A percentile compares a stretch with the other conserved stretches of the same genome.
Conservation (phyloP, 2,888 invertebrate genomes). For the Platerodrilus igneus region DNA sequence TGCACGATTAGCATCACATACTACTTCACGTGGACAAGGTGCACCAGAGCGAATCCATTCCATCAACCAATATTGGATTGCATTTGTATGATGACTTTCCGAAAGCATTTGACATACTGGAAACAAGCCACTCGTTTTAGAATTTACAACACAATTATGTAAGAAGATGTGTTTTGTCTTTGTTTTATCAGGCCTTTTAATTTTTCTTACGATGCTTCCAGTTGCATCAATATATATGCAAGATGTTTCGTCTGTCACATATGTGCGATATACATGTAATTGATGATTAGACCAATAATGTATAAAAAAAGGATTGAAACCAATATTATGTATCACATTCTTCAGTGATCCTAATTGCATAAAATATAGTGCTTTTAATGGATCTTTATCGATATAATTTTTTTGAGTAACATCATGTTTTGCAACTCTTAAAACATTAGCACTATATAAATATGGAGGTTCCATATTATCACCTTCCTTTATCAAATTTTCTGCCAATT, state of each 20-base stretch:
- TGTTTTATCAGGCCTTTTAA: background rate
- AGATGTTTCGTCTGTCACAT: background rate
- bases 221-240: slow-evolving; percentile 6
- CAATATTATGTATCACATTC: slow-evolving; percentile 4
- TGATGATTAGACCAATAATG: slow-evolving; percentile 9
- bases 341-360: background rate
- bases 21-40: slow-evolving; percentile 1
- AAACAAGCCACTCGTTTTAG: background rate
- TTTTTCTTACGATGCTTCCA: slow-evolving; percentile 5
- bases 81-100: slow-evolving; percentile 11
- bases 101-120: slow-evolving; percentile 12
- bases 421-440: background rate
- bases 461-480: background rate
- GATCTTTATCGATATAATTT: slow-evolving; percentile 1
- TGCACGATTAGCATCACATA: background rate
- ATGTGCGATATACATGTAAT: slow-evolving; percentile 2
- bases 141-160: slow-evolving; percentile 4
- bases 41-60: slow-evolving; percentile 12
- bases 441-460: slow-evolving; percentile 4
- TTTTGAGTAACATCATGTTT: background rate
- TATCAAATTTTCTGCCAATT: too few relatives aligned
- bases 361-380: background rate
- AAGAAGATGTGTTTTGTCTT: slow-evolving; percentile 5
- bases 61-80: slow-evolving; percentile 9
- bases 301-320: slow-evolving; percentile 5